phyloP scores from a whole-genome alignment of 2,888 invertebrate genomes.

The Chymomyza caudatula region DNA sequence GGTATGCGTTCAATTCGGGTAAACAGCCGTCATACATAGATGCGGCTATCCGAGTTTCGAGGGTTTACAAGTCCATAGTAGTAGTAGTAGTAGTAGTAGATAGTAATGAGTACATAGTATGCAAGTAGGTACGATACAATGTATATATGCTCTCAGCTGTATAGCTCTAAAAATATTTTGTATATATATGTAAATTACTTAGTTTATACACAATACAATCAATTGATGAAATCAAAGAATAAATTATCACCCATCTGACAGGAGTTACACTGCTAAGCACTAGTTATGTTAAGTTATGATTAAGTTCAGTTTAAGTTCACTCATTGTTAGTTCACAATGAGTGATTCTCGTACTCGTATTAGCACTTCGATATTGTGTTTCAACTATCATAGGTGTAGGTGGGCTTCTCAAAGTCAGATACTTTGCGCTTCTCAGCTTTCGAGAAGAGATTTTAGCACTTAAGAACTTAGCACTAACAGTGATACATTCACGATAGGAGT shows the following conservation, averaged over 20 bases:
- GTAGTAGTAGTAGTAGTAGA: constrained; percentile 6
- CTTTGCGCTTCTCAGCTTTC: constrained; percentile 5
- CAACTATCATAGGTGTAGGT: constrained; percentile 53
- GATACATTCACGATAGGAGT: constrained; percentile 43
- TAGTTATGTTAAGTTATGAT: constrained; percentile 15
- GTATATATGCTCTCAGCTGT: constrained; percentile 18
- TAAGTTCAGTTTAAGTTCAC: constrained; percentile 7
- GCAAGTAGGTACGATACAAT: constrained; percentile 31
- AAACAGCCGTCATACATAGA: not conserved
- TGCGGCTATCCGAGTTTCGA: not conserved
- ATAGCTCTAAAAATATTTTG: constrained; percentile 8
- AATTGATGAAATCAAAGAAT: constrained; percentile 21
- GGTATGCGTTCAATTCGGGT: not conserved
- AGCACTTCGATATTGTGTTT: constrained; percentile 53
- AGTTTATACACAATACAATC: not conserved
- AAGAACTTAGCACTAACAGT: constrained; percentile 64
- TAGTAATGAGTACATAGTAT: constrained; percentile 20
- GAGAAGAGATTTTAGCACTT: constrained; percentile 41
- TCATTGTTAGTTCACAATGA: constrained; percentile 19
- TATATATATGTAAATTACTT: not conserved
- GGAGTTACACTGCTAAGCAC: constrained; percentile 74
- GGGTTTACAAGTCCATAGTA: constrained; percentile 32
- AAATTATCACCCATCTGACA: constrained; percentile 78
- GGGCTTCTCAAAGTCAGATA: constrained; percentile 49
- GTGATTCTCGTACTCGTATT: constrained; percentile 28